These are phyloP conservation scores for Troilus luridus DNA, from an alignment of 2,888 invertebrate species.

Conservation along the genomic window DNA sequence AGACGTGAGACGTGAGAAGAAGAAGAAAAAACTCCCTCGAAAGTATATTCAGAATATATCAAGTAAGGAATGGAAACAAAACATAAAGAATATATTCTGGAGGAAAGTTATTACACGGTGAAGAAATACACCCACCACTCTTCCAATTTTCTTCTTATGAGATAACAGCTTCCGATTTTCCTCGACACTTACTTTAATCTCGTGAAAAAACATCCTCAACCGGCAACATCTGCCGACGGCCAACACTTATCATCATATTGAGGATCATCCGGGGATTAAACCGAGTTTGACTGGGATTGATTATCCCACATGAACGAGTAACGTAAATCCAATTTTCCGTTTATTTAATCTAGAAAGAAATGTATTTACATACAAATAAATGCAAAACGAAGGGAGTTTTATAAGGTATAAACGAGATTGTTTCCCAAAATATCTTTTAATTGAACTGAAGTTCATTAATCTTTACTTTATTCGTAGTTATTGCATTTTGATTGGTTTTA, in stretches of 20 bases:
- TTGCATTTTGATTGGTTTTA: too few species aligned
- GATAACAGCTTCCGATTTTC: slow-evolving; percentile 38
- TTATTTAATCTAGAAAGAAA: not conserved
- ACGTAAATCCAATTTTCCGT: not conserved
- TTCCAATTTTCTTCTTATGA: slow-evolving; percentile 50
- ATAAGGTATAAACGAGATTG: too few species aligned
- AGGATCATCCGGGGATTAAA: not conserved
- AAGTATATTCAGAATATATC: slow-evolving; percentile 19
- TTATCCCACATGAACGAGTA: not conserved
- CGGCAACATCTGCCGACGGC: not conserved
- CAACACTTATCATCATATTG: not conserved
- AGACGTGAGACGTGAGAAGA: slow-evolving; percentile 3
- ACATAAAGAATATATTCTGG: slow-evolving; percentile 20
- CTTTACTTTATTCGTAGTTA: too few species aligned
- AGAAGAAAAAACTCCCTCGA: not conserved
- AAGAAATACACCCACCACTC: slow-evolving; percentile 25
- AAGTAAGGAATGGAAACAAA: not conserved
- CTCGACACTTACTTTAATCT: slow-evolving; percentile 41
- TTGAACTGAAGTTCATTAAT: too few species aligned
- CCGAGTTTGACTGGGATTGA: not conserved
- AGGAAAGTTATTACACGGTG: slow-evolving; percentile 14
- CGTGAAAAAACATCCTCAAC: slow-evolving; percentile 13
- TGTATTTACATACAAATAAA: too few species aligned
- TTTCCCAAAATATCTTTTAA: too few species aligned
- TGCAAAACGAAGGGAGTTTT: too few species aligned